Base-by-base conservation (phyloP, 2,113 vertebrate species). In the Colaptes auratus region DNA sequence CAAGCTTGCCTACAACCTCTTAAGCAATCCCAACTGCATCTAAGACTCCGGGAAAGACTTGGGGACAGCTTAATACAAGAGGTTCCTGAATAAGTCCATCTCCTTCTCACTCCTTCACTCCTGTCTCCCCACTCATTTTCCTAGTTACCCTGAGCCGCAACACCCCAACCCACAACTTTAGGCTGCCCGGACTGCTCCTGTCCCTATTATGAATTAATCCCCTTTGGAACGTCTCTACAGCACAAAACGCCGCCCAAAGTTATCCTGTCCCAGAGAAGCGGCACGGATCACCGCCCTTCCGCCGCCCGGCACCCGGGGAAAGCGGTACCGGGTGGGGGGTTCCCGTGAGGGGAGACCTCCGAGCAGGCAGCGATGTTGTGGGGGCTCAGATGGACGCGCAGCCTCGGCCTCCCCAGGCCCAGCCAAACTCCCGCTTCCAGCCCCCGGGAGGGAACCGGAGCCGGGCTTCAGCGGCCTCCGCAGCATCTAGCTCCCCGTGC, bases 181-280 rank as follows among this genome's bases (percentile, higher is more conserved):
- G 17, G 33, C 15, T 52, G 3, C 74, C n/a, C 12, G 7, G 52
- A 25, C 58, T 1, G 39, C 77, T 71, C 81, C 21, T 3, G 13
- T 2, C 23, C 19, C 13, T 75, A n/a, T 7, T 8, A 28, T 1
- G 12, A 39, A 64, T 15, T 12, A 17, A 31, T 7, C 65, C 6
- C 0, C 1, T 7, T 7, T 23, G 36, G 17, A 24, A 18, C 28
- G 42, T 10, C 90, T 8, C 87, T 1, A 52, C 71, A 2, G 66
- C 66, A 15, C 21, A 4, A 42, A 9, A 27, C 78, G 1, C 65
- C 31, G 24, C 25, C 70, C 82, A 2, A 36, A 79, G 48, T 12
- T 3, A 23, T 36, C 56, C 1, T 0, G 55, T 5, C 36, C 2
- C 48, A 39, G 15, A 11, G 31, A 7, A 12, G 20, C 10, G 17